Conservation (phyloP, 2,888 invertebrate genomes). For the Agonopterix subpropinquella region DNA sequence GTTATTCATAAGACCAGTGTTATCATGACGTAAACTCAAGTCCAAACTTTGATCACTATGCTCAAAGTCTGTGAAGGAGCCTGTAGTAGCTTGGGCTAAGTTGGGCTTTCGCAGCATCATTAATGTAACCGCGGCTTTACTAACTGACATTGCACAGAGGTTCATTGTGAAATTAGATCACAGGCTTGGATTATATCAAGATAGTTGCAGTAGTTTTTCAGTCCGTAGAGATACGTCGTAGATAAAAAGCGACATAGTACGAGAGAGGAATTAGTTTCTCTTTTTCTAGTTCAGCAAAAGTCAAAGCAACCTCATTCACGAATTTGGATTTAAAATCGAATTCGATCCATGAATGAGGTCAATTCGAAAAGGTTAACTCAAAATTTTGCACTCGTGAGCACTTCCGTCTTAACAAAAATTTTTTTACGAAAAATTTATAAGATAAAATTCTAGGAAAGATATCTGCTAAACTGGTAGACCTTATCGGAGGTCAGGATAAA, state of each 20-base stretch:
- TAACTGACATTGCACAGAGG: conserved; percentile 6
- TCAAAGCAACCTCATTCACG: no score
- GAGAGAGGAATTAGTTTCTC: not conserved
- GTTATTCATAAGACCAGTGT: no score
- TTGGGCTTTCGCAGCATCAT: not conserved
- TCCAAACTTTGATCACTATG: no score
- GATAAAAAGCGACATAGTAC: not conserved
- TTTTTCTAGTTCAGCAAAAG: no score
- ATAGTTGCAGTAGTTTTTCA: conserved; percentile 4
- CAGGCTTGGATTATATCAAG: conserved; percentile 6
- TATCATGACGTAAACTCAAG: no score
- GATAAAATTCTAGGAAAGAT: no score
- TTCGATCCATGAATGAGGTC: conserved; percentile 9
- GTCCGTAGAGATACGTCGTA: not conserved
- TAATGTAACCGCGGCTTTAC: conserved; percentile 8
- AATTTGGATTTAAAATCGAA: no score
- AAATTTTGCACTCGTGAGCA: not conserved
- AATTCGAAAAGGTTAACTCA: conserved; percentile 1
- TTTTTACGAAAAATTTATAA: no score
- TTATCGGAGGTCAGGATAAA: conserved; percentile 39
- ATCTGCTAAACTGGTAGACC: not conserved
- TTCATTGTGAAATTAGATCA: conserved; percentile 13
- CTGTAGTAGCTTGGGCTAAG: no score
- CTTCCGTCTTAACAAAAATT: not conserved
- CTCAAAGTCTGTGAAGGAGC: no score